A percentile compares a stretch with the other conserved stretches of the same genome.
Evolutionary conservation across 2,797 vertebrate species (phyloP).

Genomic region (Dicrostonyx torquatus): DNA sequence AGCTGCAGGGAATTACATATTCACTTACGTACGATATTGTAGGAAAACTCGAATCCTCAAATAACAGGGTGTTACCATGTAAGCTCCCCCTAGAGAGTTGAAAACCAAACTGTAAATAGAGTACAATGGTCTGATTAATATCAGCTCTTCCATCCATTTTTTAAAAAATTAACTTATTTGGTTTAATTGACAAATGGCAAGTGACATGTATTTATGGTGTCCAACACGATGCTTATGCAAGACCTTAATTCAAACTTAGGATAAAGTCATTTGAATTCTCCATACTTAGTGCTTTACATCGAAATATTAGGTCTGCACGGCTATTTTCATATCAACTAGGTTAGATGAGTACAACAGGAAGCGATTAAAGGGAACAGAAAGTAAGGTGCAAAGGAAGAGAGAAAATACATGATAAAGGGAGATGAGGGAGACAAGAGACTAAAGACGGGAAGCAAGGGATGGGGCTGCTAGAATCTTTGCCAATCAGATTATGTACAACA

Average conservation of each 20-base stretch:
- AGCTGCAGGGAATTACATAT: conserved; percentile 46
- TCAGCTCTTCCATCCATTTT: background rate
- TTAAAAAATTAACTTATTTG: background rate
- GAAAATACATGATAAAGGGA: background rate
- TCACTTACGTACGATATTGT: conserved; percentile 45
- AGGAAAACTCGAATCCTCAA: conserved; percentile 56
- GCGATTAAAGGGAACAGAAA: background rate
- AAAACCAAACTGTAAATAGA: conserved; percentile 54
- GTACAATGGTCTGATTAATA: conserved; percentile 15
- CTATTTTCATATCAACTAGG: background rate
- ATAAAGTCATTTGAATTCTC: background rate
- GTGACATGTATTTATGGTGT: background rate
- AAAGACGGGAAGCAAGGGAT: background rate
- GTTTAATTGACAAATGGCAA: background rate
- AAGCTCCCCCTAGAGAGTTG: conserved; percentile 62
- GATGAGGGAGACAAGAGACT: background rate
- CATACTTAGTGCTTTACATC: background rate
- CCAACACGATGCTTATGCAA: background rate
- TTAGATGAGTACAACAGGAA: background rate
- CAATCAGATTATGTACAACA: background rate
- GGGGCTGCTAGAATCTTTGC: background rate
- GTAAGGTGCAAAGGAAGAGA: background rate
- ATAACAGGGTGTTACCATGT: conserved; percentile 60
- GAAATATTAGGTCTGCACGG: background rate
- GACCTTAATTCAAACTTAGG: background rate